These are phyloP conservation scores for Drosophila mercatorum DNA, from an alignment of 2,888 invertebrate genomes.

Conservation along the genomic window DNA sequence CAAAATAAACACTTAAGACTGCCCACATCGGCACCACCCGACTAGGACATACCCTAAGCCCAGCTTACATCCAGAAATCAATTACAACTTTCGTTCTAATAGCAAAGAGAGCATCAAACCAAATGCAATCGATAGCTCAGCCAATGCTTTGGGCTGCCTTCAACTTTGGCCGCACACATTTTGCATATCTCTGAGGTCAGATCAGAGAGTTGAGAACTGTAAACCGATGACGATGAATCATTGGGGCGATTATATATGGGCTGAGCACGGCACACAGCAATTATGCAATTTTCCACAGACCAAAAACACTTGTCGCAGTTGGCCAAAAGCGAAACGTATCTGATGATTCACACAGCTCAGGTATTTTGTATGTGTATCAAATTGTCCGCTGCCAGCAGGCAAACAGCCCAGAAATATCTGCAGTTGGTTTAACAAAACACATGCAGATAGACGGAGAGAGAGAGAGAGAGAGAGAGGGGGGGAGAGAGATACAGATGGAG, in stretches of 20 bases:
- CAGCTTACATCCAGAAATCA: not conserved
- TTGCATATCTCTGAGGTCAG: constrained; percentile 23
- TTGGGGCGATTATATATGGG: constrained; percentile 48
- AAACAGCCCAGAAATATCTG: constrained; percentile 18
- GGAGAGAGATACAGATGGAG: constrained; percentile 15
- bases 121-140: not conserved
- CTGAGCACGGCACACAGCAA: constrained; percentile 53
- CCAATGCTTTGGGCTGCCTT: not conserved
- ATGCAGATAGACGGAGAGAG: constrained; percentile 2
- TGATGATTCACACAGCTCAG: constrained; percentile 68
- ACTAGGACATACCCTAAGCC: not conserved
- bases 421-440: constrained; percentile 17
- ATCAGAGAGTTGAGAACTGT: constrained; percentile 23
- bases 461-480: too few relatives aligned
- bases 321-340: constrained; percentile 33
- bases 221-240: constrained; percentile 62
- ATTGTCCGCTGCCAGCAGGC: constrained; percentile 44
- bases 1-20: not conserved
- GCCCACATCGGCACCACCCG: too few relatives aligned
- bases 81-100: too few relatives aligned
- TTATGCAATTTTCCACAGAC: constrained; percentile 68
- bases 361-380: constrained; percentile 49
- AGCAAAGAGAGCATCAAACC: not conserved
- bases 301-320: constrained; percentile 68
- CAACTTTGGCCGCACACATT: constrained; percentile 21